A percentile compares a stretch with the other conserved stretches of the same genome.
These are phyloP conservation scores for Dendrolimus punctatus DNA, from an alignment of 1,140 invertebrate genomes.

Conservation along the genomic window DNA sequence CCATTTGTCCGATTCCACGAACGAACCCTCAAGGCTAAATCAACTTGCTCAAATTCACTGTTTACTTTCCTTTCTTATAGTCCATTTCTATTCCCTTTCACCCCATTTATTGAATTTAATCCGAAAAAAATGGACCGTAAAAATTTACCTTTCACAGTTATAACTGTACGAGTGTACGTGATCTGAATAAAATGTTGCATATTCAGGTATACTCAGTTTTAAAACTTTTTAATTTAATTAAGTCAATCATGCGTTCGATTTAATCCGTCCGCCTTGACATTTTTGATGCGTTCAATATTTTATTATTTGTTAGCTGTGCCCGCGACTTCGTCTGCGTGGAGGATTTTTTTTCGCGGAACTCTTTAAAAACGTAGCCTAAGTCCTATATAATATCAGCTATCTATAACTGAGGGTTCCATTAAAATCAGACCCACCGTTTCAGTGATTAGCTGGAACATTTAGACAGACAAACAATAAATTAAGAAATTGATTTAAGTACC, in stretches of 20 bases:
- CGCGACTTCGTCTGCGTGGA: too few species aligned
- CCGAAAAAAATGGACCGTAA: slow-evolving; percentile 8
- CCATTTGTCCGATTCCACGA: slow-evolving; percentile 25
- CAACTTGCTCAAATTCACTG: slow-evolving; percentile 25
- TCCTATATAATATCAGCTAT: too few species aligned
- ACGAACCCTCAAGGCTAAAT: slow-evolving; percentile 18
- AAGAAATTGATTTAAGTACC: too few species aligned
- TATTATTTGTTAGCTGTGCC: too few species aligned
- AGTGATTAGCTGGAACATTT: too few species aligned
- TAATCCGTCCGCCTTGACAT: slow-evolving; percentile 14
- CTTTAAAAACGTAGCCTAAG: too few species aligned
- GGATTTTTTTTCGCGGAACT: too few species aligned
- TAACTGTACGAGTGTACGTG: neutral
- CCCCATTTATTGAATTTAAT: slow-evolving; percentile 19
- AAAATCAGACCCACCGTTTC: too few species aligned
- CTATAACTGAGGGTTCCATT: too few species aligned
- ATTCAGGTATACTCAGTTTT: slow-evolving; percentile 1
- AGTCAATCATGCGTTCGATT: slow-evolving; percentile 13
- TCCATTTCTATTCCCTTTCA: slow-evolving; percentile 23
- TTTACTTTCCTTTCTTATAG: slow-evolving; percentile 22
- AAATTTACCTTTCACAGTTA: slow-evolving; percentile 4
- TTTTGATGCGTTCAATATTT: slow-evolving; percentile 8
- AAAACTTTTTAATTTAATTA: slow-evolving; percentile 11
- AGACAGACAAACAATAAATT: too few species aligned
- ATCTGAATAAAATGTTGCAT: too few species aligned